Base-by-base conservation (phyloP, 2,113 vertebrate species). In the Chloebia gouldiae region DNA sequence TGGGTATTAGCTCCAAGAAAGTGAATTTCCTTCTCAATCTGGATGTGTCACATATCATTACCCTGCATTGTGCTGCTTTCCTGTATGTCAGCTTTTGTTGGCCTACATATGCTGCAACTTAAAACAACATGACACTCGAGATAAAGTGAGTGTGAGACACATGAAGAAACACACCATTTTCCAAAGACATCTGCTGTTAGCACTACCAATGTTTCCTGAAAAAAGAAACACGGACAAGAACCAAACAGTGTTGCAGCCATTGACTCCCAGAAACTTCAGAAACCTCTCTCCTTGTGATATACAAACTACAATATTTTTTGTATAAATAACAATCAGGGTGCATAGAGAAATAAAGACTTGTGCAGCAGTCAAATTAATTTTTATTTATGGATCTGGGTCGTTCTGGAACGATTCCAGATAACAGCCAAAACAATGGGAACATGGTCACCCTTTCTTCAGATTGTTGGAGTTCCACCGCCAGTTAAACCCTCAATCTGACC, bases 71-170 rank as follows among this genome's bases (percentile, higher is more conserved):
- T 61, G 91, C 60, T 88, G 44, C 87, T 88, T 47, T 85, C 68
- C 64, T 77, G 73, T 50, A 44, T 92, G 88, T 93, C 96, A 96
- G 80, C 15, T 92, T 87, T 87, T 96, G 88, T 87, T 97, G 90
- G 86, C 91, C 96, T 96, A 85, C 81, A 95, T 88, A 95, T 94
- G 93, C 77, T 96, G 80, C 86, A 96, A 61, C 78, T 95, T 95
- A 88, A 87, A 95, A 80, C n/a, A 95, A 87, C 81, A 63, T 83
- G 95, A 95, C 91, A 88, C 61, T 79, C 89, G 30, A 72, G 64
- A 91, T 80, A 86, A 83, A 93, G 70, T 21, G 86, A 82, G 91
- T 35, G 53, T 31, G 64, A 73, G 91, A 89, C 30, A 54, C 2
- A 35, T 7, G 61, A 14, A 77, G 54, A 91, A 94, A 75, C 37